These are phyloP conservation scores for Drosophila borealis DNA, from an alignment of 2,888 invertebrate genomes.

Conservation along the genomic window DNA sequence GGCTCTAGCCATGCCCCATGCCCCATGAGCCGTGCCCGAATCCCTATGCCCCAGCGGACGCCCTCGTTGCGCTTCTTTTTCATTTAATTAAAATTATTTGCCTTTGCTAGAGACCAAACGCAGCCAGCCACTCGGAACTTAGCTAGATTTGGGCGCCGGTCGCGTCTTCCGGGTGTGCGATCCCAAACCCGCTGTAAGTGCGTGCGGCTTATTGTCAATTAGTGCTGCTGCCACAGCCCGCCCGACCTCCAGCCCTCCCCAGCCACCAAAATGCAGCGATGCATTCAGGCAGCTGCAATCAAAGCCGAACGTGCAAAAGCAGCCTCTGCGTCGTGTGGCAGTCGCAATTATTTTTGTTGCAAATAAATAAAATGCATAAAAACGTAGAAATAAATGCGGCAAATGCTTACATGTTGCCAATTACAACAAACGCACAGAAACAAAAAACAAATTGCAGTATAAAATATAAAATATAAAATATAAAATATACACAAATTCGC, in stretches of 20 bases:
- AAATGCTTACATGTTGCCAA: slow-evolving; percentile 55
- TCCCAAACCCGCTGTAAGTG: slow-evolving; percentile 52
- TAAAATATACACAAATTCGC: slow-evolving; percentile 25
- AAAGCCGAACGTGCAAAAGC: slow-evolving; percentile 60
- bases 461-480: slow-evolving; percentile 6
- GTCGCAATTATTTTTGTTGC: slow-evolving; percentile 66
- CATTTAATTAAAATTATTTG: slow-evolving; percentile 79
- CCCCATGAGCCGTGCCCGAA: not conserved
- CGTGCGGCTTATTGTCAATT: slow-evolving; percentile 74
- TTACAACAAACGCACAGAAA: slow-evolving; percentile 52
- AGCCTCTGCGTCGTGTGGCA: slow-evolving; percentile 36
- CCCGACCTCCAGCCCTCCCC: not conserved
- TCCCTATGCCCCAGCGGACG: slow-evolving; percentile 8
- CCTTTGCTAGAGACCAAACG: slow-evolving; percentile 50
- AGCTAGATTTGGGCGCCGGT: slow-evolving; percentile 54
- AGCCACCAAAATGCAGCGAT: slow-evolving; percentile 60
- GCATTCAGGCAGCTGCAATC: slow-evolving; percentile 63
- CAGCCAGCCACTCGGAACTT: slow-evolving; percentile 53
- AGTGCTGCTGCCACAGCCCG: slow-evolving; percentile 40
- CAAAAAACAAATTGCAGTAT: slow-evolving; percentile 19
- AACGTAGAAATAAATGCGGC: slow-evolving; percentile 54
- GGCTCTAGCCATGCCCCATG: slow-evolving; percentile 31
- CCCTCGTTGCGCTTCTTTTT: slow-evolving; percentile 68
- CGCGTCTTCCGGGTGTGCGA: slow-evolving; percentile 33
- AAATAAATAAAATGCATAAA: slow-evolving; percentile 36